These are phyloP conservation scores for Drosophila neocordata DNA, from an alignment of 1,140 invertebrate species.

Conservation along the genomic window DNA sequence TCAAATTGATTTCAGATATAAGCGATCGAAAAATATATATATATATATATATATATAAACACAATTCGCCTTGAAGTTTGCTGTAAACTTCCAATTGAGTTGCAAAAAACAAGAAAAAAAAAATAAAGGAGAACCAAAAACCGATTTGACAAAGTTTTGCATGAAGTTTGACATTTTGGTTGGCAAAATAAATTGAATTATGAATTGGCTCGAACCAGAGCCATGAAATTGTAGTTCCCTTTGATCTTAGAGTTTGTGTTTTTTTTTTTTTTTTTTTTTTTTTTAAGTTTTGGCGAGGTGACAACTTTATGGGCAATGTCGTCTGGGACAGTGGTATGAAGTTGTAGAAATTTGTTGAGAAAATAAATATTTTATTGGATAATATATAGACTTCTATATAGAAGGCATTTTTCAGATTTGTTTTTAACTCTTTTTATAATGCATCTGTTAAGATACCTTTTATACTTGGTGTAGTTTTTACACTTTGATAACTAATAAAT, in stretches of 20 bases:
- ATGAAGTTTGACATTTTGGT: slow-evolving; percentile 18
- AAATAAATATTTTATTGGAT: background rate
- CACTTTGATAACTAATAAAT: too few species aligned
- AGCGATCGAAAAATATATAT: slow-evolving; percentile 46
- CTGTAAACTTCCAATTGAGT: slow-evolving; percentile 63
- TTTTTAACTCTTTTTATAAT: too few species aligned
- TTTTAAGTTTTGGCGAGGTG: slow-evolving; percentile 43
- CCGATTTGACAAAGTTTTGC: slow-evolving; percentile 18
- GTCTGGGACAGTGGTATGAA: slow-evolving; percentile 36
- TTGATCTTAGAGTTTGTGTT: slow-evolving; percentile 38
- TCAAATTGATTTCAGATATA: slow-evolving; percentile 79
- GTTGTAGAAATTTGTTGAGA: background rate
- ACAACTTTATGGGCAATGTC: slow-evolving; percentile 48
- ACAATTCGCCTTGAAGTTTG: slow-evolving; percentile 63
- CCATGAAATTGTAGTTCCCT: slow-evolving; percentile 27
- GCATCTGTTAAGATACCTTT: too few species aligned
- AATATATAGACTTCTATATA: too few species aligned
- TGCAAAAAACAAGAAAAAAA: slow-evolving; percentile 43
- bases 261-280: too few species aligned
- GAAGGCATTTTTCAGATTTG: too few species aligned
- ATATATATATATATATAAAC: too few species aligned
- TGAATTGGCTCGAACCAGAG: slow-evolving; percentile 33
- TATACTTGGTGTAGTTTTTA: too few species aligned
- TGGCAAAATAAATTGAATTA: slow-evolving; percentile 27
- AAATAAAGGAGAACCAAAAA: slow-evolving; percentile 55